Percentiles rank a stretch among this genome's conserved stretches.
Evolutionary conservation across 2,888 invertebrate species (phyloP).

Genomic region (Meteorus cinctellus): DNA sequence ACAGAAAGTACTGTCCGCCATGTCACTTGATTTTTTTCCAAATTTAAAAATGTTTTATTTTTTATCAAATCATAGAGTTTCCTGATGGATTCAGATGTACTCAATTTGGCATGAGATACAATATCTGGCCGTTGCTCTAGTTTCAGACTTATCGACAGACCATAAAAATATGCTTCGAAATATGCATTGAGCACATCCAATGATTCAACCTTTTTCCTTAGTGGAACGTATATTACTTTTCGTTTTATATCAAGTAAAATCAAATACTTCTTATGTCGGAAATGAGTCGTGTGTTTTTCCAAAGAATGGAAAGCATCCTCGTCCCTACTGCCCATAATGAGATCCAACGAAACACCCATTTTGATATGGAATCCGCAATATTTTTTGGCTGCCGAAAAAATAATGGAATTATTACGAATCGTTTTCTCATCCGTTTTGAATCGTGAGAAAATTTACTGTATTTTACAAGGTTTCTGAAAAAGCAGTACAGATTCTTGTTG

Average conservation of each 20-base stretch:
- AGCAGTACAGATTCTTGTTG: constrained; percentile 81
- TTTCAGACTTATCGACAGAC: constrained; percentile 71
- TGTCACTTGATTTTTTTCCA: constrained; percentile 22
- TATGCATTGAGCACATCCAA: constrained; percentile 80
- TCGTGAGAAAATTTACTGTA: constrained; percentile 25
- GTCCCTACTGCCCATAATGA: constrained; percentile 60
- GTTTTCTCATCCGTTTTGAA: too few relatives aligned
- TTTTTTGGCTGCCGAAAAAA: constrained; percentile 75
- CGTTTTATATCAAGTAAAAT: constrained; percentile 74
- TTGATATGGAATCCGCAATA: constrained; percentile 79
- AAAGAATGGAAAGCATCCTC: constrained; percentile 67
- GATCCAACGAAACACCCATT: constrained; percentile 77
- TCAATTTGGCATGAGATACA: not conserved
- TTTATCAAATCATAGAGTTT: constrained; percentile 14
- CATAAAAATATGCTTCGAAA: constrained; percentile 80
- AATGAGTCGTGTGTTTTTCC: constrained; percentile 72
- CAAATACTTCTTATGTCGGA: constrained; percentile 75
- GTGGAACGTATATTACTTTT: constrained; percentile 76
- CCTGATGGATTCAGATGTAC: not conserved
- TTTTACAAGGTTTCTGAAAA: constrained; percentile 73
- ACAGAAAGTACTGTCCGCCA: constrained; percentile 57
- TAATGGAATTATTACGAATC: not conserved
- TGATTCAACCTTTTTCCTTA: constrained; percentile 75
- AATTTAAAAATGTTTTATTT: not conserved
- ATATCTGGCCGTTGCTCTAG: constrained; percentile 28